Percentiles rank a stretch among this genome's conserved stretches.
Evolutionary conservation across 2,113 vertebrate genomes (phyloP).

Genomic region (Nyctereutes procyonoides): DNA sequence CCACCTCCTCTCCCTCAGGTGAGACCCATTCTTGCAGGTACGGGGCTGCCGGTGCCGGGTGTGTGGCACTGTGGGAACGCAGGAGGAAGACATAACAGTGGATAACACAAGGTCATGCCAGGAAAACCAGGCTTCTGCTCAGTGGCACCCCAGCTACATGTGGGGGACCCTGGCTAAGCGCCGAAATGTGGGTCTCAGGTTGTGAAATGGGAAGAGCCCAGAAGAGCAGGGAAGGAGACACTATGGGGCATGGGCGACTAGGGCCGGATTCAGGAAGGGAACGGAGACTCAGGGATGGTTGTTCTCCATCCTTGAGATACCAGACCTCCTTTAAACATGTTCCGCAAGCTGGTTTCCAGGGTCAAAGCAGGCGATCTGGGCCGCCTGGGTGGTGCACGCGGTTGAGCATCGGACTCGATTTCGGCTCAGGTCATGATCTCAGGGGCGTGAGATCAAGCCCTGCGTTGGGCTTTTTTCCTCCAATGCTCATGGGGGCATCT

Average conservation of each 20-base stretch:
- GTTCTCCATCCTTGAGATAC: too few relatives aligned
- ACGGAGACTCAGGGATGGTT: too few relatives aligned
- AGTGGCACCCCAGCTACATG: too few relatives aligned
- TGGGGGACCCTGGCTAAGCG: not conserved
- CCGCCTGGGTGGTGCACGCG: too few relatives aligned
- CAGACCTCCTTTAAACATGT: too few relatives aligned
- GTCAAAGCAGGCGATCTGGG: not conserved
- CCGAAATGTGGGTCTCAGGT: accelerated
- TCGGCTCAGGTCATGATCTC: not conserved
- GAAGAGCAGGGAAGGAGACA: not conserved
- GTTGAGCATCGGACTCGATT: not conserved
- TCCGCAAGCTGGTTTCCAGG: not conserved
- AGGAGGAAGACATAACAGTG: accelerated
- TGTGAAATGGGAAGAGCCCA: not conserved
- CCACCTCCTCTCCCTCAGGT: not conserved
- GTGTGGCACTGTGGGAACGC: not conserved
- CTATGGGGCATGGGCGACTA: not conserved
- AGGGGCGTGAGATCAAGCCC: not conserved
- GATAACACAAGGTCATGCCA: accelerated
- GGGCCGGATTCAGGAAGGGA: too few relatives aligned
- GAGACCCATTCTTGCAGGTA: accelerated
- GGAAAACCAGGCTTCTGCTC: not conserved
- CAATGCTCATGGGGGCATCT: not conserved
- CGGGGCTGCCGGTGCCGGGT: not conserved
- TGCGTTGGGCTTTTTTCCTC: not conserved